Percentiles rank a stretch among this genome's conserved stretches.
Evolutionary conservation across 2,113 vertebrate genomes (phyloP).

Genomic region (Tychaedon coryphoeus): DNA sequence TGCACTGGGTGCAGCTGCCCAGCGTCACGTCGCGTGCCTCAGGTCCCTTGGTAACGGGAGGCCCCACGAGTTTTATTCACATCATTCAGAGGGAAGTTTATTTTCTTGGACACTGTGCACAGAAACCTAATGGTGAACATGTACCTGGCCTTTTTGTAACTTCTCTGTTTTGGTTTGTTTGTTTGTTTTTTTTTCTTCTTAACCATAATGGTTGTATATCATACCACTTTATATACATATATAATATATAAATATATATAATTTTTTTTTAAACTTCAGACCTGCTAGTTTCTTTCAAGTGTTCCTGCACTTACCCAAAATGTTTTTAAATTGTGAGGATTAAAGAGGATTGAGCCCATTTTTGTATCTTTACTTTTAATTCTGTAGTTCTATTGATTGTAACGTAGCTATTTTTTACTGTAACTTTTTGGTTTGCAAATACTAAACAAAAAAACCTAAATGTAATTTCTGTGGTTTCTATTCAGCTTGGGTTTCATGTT

Average conservation of each 20-base stretch:
- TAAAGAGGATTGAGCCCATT: slow-evolving; percentile 63
- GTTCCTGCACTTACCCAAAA: slow-evolving; percentile 66
- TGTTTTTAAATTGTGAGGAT: slow-evolving; percentile 75
- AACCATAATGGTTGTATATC: slow-evolving; percentile 63
- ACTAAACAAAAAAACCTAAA: slow-evolving; percentile 82
- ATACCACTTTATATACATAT: slow-evolving; percentile 65
- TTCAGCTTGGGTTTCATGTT: slow-evolving; percentile 94
- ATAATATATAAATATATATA: slow-evolving; percentile 64
- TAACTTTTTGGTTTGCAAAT: slow-evolving; percentile 79
- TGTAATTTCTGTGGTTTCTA: slow-evolving; percentile 92
- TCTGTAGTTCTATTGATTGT: slow-evolving; percentile 71
- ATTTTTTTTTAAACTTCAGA: slow-evolving; percentile 57
- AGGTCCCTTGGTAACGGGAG: slow-evolving; percentile 30
- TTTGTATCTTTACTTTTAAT: slow-evolving; percentile 64
- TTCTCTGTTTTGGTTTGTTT: background rate
- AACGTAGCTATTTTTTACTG: slow-evolving; percentile 80
- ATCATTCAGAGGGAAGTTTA: slow-evolving; percentile 45
- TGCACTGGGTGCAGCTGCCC: background rate
- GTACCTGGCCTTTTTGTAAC: slow-evolving; percentile 45
- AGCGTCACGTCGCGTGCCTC: background rate
- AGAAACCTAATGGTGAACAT: slow-evolving; percentile 42
- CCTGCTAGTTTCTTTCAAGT: slow-evolving; percentile 49
- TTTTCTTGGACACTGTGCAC: slow-evolving; percentile 51
- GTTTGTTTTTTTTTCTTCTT: slow-evolving; percentile 13
- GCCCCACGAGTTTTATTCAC: slow-evolving; percentile 27